Base-by-base conservation (phyloP, 2,888 invertebrate species). In the Rhopalosiphum nymphaeae region DNA sequence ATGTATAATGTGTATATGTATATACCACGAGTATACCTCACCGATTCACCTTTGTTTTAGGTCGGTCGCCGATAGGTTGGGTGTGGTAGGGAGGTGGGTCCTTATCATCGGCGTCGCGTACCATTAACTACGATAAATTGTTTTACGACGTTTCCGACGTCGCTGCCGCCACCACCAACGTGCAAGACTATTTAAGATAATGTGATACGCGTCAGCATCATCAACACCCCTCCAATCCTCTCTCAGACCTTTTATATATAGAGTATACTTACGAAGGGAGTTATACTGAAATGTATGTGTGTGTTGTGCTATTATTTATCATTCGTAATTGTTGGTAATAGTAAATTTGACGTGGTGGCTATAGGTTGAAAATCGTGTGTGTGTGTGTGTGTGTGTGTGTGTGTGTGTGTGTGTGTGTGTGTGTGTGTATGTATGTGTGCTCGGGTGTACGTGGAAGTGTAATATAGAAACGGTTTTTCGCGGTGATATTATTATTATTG, bases 101-200 rank as follows among this genome's bases (percentile, higher is more conserved):
- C 93, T 93, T 93, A 90, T 93, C 93, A 57, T 49, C 46, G 49
- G 84, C 93, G 93, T 93, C 89, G 78, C 93, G 85, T 93, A 85
- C 93, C 93, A 93, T 93, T 93, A 93, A 85, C 93, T 90, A 93
- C 93, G 93, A 93, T 93, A 93, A 93, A 93, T 93, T 90, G 89
- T 93, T 93, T 90, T 90, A 89, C 84, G 93, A 89, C 88, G 67
- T 88, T 92, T 49, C 61, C 61, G 21, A 29, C 84, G 84, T 86
- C 56, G 44, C 78, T n/a, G n/a, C 29, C 36, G 36, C 21, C 78
- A 36, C 56, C 49, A 10, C 78, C 78, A 78, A 78, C 57, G 78
- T 29, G 56, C 56, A 36, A 84, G 46, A 84, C 87, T 53, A 88
- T 89, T 46, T 89, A 89, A 93, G 89, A 93, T 93, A 93, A 93